Evolutionary conservation across 2,113 vertebrate genomes (phyloP).

Genomic region (Nothobranchius kuhntae): DNA sequence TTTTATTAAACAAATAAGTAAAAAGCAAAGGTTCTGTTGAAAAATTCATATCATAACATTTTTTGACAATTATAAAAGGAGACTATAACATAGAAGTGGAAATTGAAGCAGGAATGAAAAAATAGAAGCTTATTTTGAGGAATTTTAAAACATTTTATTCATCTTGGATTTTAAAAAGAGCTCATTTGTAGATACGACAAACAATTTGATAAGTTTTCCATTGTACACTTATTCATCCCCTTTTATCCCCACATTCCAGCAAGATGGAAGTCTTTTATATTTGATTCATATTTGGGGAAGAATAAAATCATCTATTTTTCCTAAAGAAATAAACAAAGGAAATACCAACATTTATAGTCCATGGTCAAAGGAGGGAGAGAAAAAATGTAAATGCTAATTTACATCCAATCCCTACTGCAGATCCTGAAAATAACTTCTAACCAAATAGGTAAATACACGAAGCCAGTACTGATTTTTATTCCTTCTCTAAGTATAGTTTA

Average conservation of each 20-base stretch:
- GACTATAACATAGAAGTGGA: no score
- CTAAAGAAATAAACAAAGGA: not conserved
- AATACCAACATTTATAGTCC: not conserved
- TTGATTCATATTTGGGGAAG: no score
- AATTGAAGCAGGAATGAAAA: no score
- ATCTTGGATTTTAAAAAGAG: no score
- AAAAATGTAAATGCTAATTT: not conserved
- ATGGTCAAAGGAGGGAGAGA: not conserved
- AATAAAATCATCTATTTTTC: not conserved
- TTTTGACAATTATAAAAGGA: no score
- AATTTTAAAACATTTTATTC: no score
- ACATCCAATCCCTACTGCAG: no score
- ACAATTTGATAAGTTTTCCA: not conserved
- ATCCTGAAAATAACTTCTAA: not conserved
- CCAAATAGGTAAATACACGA: constrained; percentile 24
- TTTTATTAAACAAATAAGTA: no score
- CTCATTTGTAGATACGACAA: no score
- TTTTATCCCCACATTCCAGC: not conserved
- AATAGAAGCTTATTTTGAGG: no score
- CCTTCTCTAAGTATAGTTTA: constrained; percentile 8
- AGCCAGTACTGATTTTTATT: not conserved
- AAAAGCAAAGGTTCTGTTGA: no score
- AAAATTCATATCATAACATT: no score
- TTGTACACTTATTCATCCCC: not conserved
- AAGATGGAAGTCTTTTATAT: not conserved